These are phyloP conservation scores for Morone saxatilis DNA, from an alignment of 2,113 vertebrate species.

Conservation along the genomic window DNA sequence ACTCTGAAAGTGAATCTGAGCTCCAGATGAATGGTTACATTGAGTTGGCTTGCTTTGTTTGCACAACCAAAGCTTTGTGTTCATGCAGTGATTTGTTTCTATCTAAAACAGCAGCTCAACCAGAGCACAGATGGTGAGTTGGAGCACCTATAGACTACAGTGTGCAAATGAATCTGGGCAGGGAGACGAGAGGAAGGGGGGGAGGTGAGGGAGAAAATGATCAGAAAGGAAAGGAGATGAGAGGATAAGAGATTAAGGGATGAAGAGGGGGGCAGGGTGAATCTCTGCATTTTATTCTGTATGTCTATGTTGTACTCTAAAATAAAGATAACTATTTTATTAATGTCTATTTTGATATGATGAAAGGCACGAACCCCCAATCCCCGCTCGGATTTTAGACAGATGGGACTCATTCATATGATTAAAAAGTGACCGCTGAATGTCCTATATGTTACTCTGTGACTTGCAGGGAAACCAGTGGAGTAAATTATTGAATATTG, in stretches of 20 bases:
- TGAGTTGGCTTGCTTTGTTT: constrained; percentile 3
- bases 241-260: constrained; percentile 73
- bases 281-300: constrained; percentile 48
- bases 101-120: constrained; percentile 47
- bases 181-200: constrained; percentile 10
- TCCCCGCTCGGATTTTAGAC: constrained; percentile 26
- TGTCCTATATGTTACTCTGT: constrained; percentile 27
- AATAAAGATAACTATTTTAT: constrained; percentile 45
- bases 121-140: constrained; percentile 67
- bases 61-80: constrained; percentile 24
- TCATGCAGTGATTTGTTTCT: constrained; percentile 40
- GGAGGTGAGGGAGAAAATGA: constrained; percentile 37
- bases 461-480: constrained; percentile 45
- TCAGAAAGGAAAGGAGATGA: constrained; percentile 60
- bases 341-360: constrained; percentile 17
- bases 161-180: constrained; percentile 46
- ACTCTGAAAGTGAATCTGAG: neutral
- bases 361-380: constrained; percentile 5
- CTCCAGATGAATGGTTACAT: neutral
- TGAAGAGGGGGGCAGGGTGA: constrained; percentile 21
- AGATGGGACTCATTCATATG: constrained; percentile 65
- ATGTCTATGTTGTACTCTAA: constrained; percentile 39
- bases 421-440: constrained; percentile 54
- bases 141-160: constrained; percentile 62
- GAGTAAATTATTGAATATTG: constrained; percentile 55